Evolutionary conservation across 2,888 invertebrate genomes (phyloP).

Genomic region (Arenicola marina): DNA sequence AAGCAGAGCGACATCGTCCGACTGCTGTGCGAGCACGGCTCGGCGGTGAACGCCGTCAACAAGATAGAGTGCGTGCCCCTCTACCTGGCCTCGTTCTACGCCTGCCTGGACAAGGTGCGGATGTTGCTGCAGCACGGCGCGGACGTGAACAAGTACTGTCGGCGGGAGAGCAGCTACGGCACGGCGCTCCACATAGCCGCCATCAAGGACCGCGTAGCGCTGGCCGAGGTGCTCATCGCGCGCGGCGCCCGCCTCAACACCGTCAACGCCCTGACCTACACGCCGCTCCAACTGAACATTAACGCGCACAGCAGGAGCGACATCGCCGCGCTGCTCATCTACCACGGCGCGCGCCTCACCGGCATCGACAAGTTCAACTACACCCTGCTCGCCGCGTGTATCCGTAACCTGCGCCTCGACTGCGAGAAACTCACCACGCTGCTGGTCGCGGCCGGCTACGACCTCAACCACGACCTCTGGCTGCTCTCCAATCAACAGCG

Average conservation of each 20-base stretch:
- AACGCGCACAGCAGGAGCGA: slow-evolving; percentile 23
- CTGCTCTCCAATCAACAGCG: slow-evolving; percentile 5
- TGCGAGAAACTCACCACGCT: slow-evolving; percentile 32
- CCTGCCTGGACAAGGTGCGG: slow-evolving; percentile 30
- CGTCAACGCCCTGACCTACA: slow-evolving; percentile 23
- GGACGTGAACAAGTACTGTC: slow-evolving; percentile 19
- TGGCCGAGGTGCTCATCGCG: slow-evolving; percentile 26
- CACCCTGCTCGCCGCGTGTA: slow-evolving; percentile 28
- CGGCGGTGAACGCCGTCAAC: slow-evolving; percentile 23
- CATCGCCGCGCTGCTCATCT: slow-evolving; percentile 30
- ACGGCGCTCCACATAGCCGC: slow-evolving; percentile 35
- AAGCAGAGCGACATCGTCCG: slow-evolving; percentile 28
- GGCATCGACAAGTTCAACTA: slow-evolving; percentile 17
- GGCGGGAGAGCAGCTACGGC: slow-evolving; percentile 27
- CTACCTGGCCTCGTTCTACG: slow-evolving; percentile 34
- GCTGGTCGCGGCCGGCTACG: slow-evolving; percentile 32
- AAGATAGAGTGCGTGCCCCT: slow-evolving; percentile 27
- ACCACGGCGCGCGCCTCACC: slow-evolving; percentile 29
- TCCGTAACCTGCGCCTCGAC: slow-evolving; percentile 32
- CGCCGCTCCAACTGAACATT: slow-evolving; percentile 34
- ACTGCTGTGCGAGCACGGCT: slow-evolving; percentile 25
- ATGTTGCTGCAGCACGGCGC: slow-evolving; percentile 29
- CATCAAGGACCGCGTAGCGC: slow-evolving; percentile 22
- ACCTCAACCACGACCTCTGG: slow-evolving; percentile 33
- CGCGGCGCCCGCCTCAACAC: slow-evolving; percentile 26